Evolutionary conservation across 2,888 invertebrate species (phyloP), one percentile per base, ranked within the genome.

Genomic region (Syrphus vitripennis): DNA sequence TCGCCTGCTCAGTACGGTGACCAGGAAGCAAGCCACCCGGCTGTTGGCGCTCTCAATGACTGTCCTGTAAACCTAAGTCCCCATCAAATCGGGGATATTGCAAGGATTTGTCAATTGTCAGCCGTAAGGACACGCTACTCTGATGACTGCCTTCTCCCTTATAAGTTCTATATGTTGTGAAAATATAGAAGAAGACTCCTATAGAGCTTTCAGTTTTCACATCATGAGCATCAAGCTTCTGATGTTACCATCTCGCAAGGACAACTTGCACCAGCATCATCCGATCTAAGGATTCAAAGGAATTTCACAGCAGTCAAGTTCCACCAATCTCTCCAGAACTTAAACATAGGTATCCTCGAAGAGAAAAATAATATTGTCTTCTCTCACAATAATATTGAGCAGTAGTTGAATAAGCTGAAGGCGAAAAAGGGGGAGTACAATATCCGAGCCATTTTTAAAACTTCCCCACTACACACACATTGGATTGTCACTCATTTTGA

Each of bases 101-200:
- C 86, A 82, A 82, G 86, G 86, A 86, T 86, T 86, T 86, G 86
- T 86, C 86, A 86, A 86, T 86, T 86, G 82, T 86, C 86, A 86
- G 74, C 82, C 74, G 70, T 86, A 82, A 82, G 63, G 77, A 86
- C 82, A 86, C 72, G 86, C 76, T 76, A 55, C 53, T 48, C 63
- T 75, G 59, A 24, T 75, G 59, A 24, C 37, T 59, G 37, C 59
- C 61, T 45, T 65, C 45, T 19, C 29, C 29, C 19, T 4, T 45
- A 31, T 31, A 61, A 26, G 6, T 79, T 75, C 16, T 65, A 76
- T 71, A 59, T 50, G 26, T 34, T 74, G 12, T 40, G 21, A 50
- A 50, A 12, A 21, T 24, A 45, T 24, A 5, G n/a, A 61, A 40
- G 59, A 24, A 61, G 21, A 10, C 5, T 21, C 21, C 10, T 21